Percentiles rank a stretch among this genome's conserved stretches.
These are phyloP conservation scores for Cyanoramphus novaezelandiae DNA, from an alignment of 2,113 vertebrate genomes.

Conservation along the genomic window DNA sequence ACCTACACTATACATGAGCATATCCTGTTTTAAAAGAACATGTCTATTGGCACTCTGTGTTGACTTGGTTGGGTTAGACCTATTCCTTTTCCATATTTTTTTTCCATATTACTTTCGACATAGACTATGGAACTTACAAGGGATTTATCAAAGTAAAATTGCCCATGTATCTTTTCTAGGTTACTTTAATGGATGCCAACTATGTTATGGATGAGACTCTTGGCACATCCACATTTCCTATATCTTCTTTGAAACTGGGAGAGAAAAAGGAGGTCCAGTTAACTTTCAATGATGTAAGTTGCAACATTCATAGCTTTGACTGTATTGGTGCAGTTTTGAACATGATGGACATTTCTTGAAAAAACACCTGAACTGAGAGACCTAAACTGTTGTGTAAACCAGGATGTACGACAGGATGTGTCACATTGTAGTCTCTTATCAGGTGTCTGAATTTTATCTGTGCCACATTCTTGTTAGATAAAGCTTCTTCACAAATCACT, in stretches of 20 bases:
- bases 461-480: not conserved
- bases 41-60: not conserved
- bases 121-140: not conserved
- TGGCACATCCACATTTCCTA: conserved; percentile 83
- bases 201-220: conserved; percentile 95
- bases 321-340: not conserved
- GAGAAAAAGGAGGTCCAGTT: conserved; percentile 83
- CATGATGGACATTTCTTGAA: not conserved
- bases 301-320: not conserved
- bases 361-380: not conserved
- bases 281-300: conserved; percentile 88
- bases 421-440: not conserved
- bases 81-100: not conserved
- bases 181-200: conserved; percentile 97
- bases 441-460: not conserved
- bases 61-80: not conserved
- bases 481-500: not conserved
- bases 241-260: conserved; percentile 84
- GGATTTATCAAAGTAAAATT: not conserved
- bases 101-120: not conserved
- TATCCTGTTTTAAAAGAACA: not conserved
- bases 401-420: not conserved
- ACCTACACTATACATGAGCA: not conserved
- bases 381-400: not conserved
- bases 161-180: conserved; percentile 62